Percentiles rank a stretch among this genome's conserved stretches.
phyloP scores from a whole-genome alignment of 1,140 invertebrate species.

The Drosophila ananassae region DNA sequence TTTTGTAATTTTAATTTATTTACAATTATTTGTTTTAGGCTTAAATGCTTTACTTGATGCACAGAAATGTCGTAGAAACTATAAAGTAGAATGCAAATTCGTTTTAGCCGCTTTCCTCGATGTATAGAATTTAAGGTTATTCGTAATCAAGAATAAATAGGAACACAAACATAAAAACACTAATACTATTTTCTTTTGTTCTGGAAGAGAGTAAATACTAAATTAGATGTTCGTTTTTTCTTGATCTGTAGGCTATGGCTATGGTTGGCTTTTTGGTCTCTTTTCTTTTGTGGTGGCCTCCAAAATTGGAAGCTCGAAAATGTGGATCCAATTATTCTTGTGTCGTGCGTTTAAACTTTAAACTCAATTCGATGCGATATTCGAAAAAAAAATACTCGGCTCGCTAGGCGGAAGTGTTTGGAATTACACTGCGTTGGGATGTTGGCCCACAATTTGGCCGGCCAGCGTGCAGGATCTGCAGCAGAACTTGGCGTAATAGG shows the following conservation, averaged over 20 bases:
- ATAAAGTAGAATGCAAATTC: conserved; percentile 69
- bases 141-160: conserved; percentile 77
- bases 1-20: conserved; percentile 80
- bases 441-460: conserved; percentile 85
- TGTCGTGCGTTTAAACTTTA: conserved; percentile 57
- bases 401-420: conserved; percentile 17
- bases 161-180: conserved; percentile 75
- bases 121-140: conserved; percentile 70
- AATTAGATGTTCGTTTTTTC: conserved; percentile 51
- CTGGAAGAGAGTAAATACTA: conserved; percentile 62
- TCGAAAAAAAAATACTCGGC: conserved; percentile 57
- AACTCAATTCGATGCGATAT: conserved; percentile 44
- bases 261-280: conserved; percentile 64
- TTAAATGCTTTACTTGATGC: conserved; percentile 76
- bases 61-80: conserved; percentile 72
- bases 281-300: conserved; percentile 30
- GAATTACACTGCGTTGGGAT: conserved; percentile 78
- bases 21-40: conserved; percentile 74
- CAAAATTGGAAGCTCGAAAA: conserved; percentile 8
- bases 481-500: conserved; percentile 96
- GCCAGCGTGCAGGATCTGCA: conserved; percentile 95
- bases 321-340: conserved; percentile 50
- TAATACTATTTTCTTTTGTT: conserved; percentile 76
- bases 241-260: conserved; percentile 62
- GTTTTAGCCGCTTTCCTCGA: conserved; percentile 69